Percentiles rank a stretch among this genome's conserved stretches.
Evolutionary conservation across 2,888 invertebrate genomes (phyloP).

Genomic region (Anthoptus insignis): DNA sequence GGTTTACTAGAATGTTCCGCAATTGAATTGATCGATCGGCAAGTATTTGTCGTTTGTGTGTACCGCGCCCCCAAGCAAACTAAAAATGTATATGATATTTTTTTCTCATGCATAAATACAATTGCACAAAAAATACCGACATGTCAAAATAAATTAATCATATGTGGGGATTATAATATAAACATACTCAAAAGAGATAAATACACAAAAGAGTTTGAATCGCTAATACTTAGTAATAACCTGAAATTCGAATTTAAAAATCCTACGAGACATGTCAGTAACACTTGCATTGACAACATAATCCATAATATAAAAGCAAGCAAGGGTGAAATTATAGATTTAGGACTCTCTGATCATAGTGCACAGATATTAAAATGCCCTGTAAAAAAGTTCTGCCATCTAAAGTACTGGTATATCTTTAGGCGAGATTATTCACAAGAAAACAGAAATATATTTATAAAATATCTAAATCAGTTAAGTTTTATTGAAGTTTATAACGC

Average conservation of each 20-base stretch:
- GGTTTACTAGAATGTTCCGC: neutral
- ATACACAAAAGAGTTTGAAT: neutral
- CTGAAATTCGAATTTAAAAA: neutral
- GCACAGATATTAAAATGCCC: slow-evolving; percentile 3
- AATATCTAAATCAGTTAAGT: neutral
- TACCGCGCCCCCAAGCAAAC: neutral
- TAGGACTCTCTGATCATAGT: slow-evolving; percentile 13
- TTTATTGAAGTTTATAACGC: neutral
- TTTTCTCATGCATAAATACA: neutral
- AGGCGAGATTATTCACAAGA: neutral
- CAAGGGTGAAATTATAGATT: neutral
- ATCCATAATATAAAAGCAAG: neutral
- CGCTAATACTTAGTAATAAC: neutral
- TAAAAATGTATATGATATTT: neutral
- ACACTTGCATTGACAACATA: neutral
- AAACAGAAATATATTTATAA: neutral
- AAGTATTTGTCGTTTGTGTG: slow-evolving; percentile 1
- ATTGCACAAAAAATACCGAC: neutral
- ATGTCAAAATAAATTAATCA: no score
- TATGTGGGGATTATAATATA: slow-evolving; percentile 3
- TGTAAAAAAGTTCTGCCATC: neutral
- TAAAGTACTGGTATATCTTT: slow-evolving; percentile 4
- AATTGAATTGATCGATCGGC: neutral
- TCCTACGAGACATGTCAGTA: neutral
- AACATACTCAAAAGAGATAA: neutral